Base-by-base conservation (phyloP, 2,888 invertebrate species). In the Hyposoter didymator region DNA sequence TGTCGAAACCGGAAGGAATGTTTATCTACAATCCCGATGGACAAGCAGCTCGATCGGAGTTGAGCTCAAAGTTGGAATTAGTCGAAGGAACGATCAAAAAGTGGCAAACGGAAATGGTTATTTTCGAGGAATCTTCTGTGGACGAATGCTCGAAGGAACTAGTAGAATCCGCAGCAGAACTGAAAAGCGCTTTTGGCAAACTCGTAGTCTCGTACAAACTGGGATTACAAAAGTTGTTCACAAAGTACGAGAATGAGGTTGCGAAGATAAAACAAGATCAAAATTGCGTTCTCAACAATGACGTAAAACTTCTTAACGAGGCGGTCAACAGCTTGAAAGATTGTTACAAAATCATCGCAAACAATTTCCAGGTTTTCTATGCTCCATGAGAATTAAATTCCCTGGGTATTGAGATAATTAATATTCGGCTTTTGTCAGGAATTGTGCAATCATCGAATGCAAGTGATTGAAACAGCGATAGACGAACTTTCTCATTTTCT, bases 21-120 rank as follows among this genome's bases (percentile, higher is more conserved):
- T 88, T 88, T 75, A 55, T 88, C 12, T 82, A 80, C 59, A 82
- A 47, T 45, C 52, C 85, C 6, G 84, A 85, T 19, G 89, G 87
- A 6, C 78, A 84, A 43, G 49, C 80, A 0, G 82, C 84, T n/a
- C 72, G 88, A 4, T 85, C 78, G 22, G 80, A 83, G 3, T 64
- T 89, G 19, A 87, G 28, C 12, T 80, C 78, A 0, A 78, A 84
- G 35, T 72, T 86, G 8, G 74, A 32, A 22, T 14, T 75, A 0
- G 75, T 87, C 12, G 62, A 84, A 2, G 84, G 84, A 45, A 62
- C 43, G 1, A 72, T 89, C 1, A 64, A 67, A 43, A 73, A 67
- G 7, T 85, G 79, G 22, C 67, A 82, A 45, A 86, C 87, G 69
- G 66, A 87, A 22, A 28, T 84, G 6, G 12, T 84, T 12, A 81